Conservation (phyloP, 2,797 vertebrate species). For the Sebastes hubbsi region DNA sequence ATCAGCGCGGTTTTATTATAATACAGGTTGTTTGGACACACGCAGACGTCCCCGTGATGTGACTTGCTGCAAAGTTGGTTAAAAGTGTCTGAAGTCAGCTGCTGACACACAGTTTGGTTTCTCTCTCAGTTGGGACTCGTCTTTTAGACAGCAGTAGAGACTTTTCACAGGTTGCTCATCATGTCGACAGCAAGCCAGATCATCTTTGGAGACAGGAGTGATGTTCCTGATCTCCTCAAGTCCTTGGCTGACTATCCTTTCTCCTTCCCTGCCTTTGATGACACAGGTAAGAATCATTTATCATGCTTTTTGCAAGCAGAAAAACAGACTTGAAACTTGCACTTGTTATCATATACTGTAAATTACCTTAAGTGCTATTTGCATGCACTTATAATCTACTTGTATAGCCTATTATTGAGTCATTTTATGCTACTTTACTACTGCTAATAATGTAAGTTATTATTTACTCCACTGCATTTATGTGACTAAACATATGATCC, state of each 20-base stretch:
- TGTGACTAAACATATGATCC: not conserved
- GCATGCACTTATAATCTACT: not conserved
- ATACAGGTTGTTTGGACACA: constrained; percentile 27
- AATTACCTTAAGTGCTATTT: not conserved
- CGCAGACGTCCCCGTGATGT: constrained; percentile 51
- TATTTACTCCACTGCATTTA: not conserved
- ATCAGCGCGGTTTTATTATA: not conserved
- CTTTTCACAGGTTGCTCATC: not conserved
- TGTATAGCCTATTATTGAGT: not conserved
- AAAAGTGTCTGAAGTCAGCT: constrained; percentile 39
- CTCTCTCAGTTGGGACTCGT: not conserved
- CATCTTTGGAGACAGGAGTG: constrained; percentile 69
- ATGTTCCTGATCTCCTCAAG: constrained; percentile 88
- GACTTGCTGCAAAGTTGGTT: constrained; percentile 49
- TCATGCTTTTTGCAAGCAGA: not conserved
- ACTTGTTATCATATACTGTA: not conserved
- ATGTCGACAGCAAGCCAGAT: constrained; percentile 67
- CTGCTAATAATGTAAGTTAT: not conserved
- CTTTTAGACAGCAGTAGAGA: not conserved
- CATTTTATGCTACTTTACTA: not conserved
- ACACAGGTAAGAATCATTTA: constrained; percentile 80
- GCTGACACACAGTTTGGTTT: not conserved
- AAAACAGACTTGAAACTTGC: not conserved
- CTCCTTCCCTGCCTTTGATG: constrained; percentile 80
- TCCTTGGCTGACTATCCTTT: constrained; percentile 88